Percentiles rank a stretch among this genome's conserved stretches.
Evolutionary conservation across 2,797 vertebrate species (phyloP).

Genomic region (Lycodopsis pacificus): DNA sequence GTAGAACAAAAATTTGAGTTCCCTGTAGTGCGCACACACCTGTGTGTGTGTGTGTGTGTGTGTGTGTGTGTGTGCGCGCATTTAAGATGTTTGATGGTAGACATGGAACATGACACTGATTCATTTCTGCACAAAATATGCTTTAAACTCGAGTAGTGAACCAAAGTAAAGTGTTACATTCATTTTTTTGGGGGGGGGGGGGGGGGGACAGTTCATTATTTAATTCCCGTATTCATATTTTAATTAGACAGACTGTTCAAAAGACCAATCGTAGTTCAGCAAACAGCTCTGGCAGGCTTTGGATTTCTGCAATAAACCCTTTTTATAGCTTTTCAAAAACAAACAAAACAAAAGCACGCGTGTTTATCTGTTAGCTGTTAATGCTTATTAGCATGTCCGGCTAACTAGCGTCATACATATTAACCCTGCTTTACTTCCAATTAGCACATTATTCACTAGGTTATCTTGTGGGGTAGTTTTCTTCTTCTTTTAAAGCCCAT

Average conservation of each 20-base stretch:
- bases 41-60: slow-evolving; percentile 42
- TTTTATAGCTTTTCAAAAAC: not conserved
- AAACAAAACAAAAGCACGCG: not conserved
- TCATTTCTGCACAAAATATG: not conserved
- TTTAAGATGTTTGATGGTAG: not conserved
- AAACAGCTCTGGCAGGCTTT: not conserved
- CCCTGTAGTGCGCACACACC: slow-evolving; percentile 53
- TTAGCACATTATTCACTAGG: not conserved
- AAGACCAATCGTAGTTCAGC: not conserved
- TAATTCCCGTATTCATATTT: not conserved
- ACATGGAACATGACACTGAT: not conserved
- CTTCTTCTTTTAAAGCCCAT: too few species aligned
- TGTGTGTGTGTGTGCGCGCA: slow-evolving; percentile 5
- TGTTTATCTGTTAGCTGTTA: not conserved
- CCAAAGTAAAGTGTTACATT: not conserved
- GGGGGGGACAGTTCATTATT: not conserved
- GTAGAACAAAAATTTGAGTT: slow-evolving; percentile 48
- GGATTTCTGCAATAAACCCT: not conserved
- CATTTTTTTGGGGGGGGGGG: too few species aligned
- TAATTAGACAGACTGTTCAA: not conserved
- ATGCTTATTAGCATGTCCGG: not conserved
- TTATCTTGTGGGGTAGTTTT: not conserved
- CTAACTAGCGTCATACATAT: not conserved
- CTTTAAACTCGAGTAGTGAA: not conserved
- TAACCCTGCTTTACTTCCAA: not conserved